Evolutionary conservation across 2,888 invertebrate genomes (phyloP).

Genomic region (Apamea anceps): DNA sequence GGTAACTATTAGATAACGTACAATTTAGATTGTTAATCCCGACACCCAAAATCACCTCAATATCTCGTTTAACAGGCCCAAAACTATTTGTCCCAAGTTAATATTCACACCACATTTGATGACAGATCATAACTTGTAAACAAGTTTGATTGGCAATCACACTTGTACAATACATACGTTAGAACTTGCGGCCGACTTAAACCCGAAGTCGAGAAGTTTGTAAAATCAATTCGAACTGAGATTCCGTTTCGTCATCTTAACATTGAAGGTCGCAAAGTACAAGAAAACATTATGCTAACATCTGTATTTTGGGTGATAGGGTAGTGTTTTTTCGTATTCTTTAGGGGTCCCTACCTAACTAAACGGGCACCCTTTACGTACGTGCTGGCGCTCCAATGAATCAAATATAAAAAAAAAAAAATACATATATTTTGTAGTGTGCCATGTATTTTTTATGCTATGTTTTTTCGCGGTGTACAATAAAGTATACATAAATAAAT

Average conservation of each 20-base stretch:
- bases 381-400: no score
- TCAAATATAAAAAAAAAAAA: no score
- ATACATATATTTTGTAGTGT: no score
- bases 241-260: conserved; percentile 21
- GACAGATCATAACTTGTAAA: conserved; percentile 59
- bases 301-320: background rate
- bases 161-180: conserved; percentile 70
- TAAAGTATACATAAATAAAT: no score
- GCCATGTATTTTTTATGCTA: no score
- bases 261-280: conserved; percentile 22
- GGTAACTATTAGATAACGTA: background rate
- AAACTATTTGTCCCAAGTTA: conserved; percentile 41
- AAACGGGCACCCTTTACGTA: no score
- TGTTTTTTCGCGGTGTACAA: no score
- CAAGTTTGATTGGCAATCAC: conserved; percentile 76
- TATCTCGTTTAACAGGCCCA: conserved; percentile 17
- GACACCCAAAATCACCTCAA: conserved; percentile 12
- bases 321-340: background rate
- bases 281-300: background rate
- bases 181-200: conserved; percentile 47
- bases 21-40: background rate
- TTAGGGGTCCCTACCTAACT: background rate
- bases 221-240: conserved; percentile 36
- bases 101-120: conserved; percentile 57
- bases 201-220: conserved; percentile 44